These are phyloP conservation scores for Pavo muticus DNA, from an alignment of 2,113 vertebrate species.

Conservation along the genomic window DNA sequence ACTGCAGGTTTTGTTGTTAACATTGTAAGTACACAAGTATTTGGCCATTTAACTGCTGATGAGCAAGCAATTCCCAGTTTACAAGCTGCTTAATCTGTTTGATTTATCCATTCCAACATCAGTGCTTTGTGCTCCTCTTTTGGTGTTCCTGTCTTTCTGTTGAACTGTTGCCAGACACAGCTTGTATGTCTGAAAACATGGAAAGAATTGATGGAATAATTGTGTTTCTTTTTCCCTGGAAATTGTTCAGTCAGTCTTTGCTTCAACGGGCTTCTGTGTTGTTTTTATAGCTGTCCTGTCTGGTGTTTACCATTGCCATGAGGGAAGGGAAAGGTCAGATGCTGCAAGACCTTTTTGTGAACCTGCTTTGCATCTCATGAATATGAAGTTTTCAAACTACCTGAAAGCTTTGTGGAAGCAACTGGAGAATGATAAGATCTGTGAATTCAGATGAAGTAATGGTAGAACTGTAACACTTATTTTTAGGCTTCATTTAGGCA, in stretches of 20 bases:
- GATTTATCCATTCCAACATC: not conserved
- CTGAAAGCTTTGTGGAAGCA: not conserved
- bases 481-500: constrained; percentile 5
- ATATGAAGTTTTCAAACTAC: not conserved
- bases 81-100: constrained; percentile 7
- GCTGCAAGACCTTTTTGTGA: not conserved
- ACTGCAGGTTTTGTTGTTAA: not conserved
- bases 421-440: not conserved
- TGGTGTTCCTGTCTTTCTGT: constrained; percentile 14
- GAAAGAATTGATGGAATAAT: constrained; percentile 29
- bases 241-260: constrained; percentile 20
- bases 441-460: not conserved
- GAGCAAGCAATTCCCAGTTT: not conserved
- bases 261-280: not conserved
- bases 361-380: not conserved
- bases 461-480: not conserved
- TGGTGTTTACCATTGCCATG: not conserved
- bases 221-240: constrained; percentile 19
- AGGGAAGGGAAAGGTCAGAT: constrained; percentile 32
- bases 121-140: not conserved
- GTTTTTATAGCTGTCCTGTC: not conserved
- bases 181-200: not conserved
- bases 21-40: not conserved
- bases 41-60: not conserved
- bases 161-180: constrained; percentile 19